Evolutionary conservation across 2,113 vertebrate genomes (phyloP).

Genomic region (Tautogolabrus adspersus): DNA sequence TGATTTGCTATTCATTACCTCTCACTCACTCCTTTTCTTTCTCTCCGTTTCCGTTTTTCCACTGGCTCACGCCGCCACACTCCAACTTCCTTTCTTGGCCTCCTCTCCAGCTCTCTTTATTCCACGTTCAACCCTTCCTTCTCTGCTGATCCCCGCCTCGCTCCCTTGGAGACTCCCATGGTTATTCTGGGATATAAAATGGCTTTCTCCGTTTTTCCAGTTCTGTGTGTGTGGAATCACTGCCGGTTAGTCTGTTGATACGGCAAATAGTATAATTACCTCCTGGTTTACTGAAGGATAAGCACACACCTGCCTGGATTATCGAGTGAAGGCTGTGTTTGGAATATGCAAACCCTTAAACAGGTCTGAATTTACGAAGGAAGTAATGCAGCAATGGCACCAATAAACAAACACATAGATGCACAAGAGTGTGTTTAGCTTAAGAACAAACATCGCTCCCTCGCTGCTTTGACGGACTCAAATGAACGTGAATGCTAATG

Average conservation of each 20-base stretch:
- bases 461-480: not conserved
- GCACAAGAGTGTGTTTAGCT: constrained; percentile 15
- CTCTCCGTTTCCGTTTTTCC: constrained; percentile 62
- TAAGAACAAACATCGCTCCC: constrained; percentile 28
- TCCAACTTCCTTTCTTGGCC: constrained; percentile 62
- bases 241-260: constrained; percentile 64
- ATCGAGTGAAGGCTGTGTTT: constrained; percentile 39
- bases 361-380: constrained; percentile 25
- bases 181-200: constrained; percentile 45
- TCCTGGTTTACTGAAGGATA: constrained; percentile 71
- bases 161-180: constrained; percentile 42
- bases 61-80: constrained; percentile 50
- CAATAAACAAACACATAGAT: constrained; percentile 35
- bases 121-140: constrained; percentile 40
- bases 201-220: constrained; percentile 46
- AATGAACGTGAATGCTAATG: constrained; percentile 4
- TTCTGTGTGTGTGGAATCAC: constrained; percentile 46
- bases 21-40: constrained; percentile 61
- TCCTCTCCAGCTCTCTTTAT: constrained; percentile 54
- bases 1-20: constrained; percentile 85
- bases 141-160: constrained; percentile 27
- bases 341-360: constrained; percentile 31
- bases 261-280: constrained; percentile 72
- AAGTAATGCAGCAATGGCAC: constrained; percentile 20
- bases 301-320: constrained; percentile 70